Conservation (phyloP, 2,797 vertebrate genomes). For the Botia almorhae region DNA sequence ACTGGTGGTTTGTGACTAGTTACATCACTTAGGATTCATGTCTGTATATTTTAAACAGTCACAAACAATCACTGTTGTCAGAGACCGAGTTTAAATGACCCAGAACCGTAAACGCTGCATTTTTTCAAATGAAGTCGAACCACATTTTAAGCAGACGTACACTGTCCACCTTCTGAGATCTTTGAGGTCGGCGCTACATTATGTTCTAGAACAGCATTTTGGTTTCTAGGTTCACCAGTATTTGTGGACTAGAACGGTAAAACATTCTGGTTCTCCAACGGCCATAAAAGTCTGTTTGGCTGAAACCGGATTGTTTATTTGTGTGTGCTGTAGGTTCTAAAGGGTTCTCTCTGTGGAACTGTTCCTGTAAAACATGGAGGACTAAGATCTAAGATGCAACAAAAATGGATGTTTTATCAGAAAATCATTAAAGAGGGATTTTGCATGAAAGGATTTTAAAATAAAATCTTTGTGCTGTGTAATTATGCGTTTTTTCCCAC, state of each 20-base stretch:
- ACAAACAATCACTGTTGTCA: background rate
- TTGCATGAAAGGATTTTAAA: background rate
- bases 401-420: background rate
- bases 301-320: background rate
- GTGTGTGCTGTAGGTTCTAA: no score
- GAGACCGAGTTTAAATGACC: background rate
- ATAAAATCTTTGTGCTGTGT: background rate
- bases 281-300: no score
- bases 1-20: background rate
- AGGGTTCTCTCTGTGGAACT: background rate
- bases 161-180: no score
- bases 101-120: no score
- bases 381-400: background rate
- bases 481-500: background rate
- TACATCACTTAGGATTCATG: background rate
- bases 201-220: background rate
- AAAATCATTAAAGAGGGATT: background rate
- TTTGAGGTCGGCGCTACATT: background rate
- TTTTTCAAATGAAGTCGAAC: no score
- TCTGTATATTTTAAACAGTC: background rate
- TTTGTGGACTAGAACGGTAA: no score
- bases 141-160: no score
- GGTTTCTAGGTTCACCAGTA: no score
- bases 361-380: background rate
- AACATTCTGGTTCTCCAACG: no score